phyloP scores from a whole-genome alignment of 2,797 vertebrate genomes.

The Gobionotothen gibberifrons region DNA sequence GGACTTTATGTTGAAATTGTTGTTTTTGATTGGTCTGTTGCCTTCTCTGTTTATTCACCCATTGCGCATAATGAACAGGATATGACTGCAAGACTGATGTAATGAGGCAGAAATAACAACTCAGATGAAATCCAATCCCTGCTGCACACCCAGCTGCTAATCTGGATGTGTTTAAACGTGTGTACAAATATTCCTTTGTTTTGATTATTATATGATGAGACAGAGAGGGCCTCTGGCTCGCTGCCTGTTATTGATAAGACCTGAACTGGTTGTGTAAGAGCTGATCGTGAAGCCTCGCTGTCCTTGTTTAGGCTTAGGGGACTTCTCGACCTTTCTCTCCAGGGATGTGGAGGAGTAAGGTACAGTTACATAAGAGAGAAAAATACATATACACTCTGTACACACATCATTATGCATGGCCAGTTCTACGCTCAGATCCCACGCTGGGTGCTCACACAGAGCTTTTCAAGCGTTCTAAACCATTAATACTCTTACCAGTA shows the following conservation, averaged over 20 bases:
- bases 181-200: neutral
- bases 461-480: conserved; percentile 18
- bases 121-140: neutral
- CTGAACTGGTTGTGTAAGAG: conserved; percentile 26
- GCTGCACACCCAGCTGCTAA: neutral
- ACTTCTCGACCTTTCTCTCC: conserved; percentile 41
- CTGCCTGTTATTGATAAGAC: conserved; percentile 11
- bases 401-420: conserved; percentile 39
- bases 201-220: neutral
- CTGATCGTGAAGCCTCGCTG: conserved; percentile 31
- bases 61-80: neutral
- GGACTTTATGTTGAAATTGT: neutral
- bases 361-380: conserved; percentile 75
- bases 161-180: neutral
- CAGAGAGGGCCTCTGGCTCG: neutral
- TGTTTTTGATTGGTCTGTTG: neutral
- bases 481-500: neutral
- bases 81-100: conserved; percentile 3
- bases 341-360: conserved; percentile 62
- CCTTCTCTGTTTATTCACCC: neutral
- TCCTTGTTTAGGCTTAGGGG: conserved; percentile 28
- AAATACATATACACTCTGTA: conserved; percentile 26
- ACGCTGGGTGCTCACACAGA: conserved; percentile 11
- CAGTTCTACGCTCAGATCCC: conserved; percentile 40
- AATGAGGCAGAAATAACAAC: conserved; percentile 3